These are phyloP conservation scores for Phenganax stokvisi DNA, from an alignment of 92 coral and sea anemone genomes.

Conservation along the genomic window DNA sequence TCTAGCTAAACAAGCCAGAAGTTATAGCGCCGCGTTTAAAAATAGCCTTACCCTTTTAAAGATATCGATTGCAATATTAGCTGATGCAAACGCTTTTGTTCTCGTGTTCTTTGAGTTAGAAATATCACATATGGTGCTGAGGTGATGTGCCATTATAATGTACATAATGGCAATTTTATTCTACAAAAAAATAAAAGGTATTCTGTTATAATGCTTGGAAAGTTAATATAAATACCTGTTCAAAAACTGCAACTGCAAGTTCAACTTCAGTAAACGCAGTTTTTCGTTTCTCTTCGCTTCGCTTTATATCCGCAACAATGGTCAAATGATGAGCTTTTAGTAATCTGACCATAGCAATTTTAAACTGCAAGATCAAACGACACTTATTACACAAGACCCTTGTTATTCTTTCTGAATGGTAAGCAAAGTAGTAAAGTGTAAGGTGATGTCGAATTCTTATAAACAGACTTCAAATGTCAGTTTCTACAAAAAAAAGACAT, in stretches of 20 bases:
- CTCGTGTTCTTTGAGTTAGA: slow-evolving; percentile 54
- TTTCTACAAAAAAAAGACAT: too few relatives aligned
- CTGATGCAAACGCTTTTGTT: slow-evolving; percentile 57
- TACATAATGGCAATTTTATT: slow-evolving; percentile 68
- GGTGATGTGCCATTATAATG: slow-evolving; percentile 77
- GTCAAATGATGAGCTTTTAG: slow-evolving; percentile 80
- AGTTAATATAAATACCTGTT: slow-evolving; percentile 53
- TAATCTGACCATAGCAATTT: slow-evolving; percentile 69
- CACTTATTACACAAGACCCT: neutral
- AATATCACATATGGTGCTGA: slow-evolving; percentile 82
- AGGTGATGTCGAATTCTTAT: too few relatives aligned
- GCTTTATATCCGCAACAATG: slow-evolving; percentile 86
- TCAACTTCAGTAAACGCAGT: slow-evolving; percentile 67
- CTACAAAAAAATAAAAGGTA: slow-evolving; percentile 42
- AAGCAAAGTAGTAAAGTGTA: too few relatives aligned
- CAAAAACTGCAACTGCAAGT: slow-evolving; percentile 79
- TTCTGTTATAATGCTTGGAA: neutral
- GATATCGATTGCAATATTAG: slow-evolving; percentile 78
- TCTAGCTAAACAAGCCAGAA: too few relatives aligned
- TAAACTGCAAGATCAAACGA: slow-evolving; percentile 53
- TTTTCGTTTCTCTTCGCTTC: slow-evolving; percentile 49
- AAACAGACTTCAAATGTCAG: too few relatives aligned
- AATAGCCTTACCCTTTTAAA: slow-evolving; percentile 64
- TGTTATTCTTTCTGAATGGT: too few relatives aligned
- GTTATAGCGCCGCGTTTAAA: neutral